Evolutionary conservation across 2,888 invertebrate genomes (phyloP).

Genomic region (Dryocosmus kuriphilus): DNA sequence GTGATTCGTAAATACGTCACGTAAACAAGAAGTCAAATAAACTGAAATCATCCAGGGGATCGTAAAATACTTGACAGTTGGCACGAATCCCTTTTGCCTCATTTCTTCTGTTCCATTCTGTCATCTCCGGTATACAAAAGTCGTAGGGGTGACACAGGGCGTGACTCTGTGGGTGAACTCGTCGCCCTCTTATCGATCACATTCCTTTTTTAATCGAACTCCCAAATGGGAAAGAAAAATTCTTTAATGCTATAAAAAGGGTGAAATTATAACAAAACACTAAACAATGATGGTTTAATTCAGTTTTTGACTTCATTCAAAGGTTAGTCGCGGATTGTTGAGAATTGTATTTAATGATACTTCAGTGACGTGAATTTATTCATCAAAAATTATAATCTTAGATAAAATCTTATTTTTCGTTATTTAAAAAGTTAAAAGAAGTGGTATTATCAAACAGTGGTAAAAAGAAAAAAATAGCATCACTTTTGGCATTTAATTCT

Average conservation of each 20-base stretch:
- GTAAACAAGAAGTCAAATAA: conserved; percentile 15
- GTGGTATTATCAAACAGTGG: too few species aligned
- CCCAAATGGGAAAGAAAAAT: not conserved
- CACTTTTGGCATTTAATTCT: not conserved
- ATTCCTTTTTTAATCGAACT: conserved; percentile 22
- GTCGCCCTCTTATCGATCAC: conserved; percentile 6
- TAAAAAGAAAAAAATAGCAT: not conserved
- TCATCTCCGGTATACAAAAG: conserved; percentile 22
- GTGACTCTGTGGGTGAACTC: not conserved
- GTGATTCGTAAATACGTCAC: conserved; percentile 20
- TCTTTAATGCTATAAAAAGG: not conserved
- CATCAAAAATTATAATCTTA: too few species aligned
- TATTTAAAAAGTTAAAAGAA: too few species aligned
- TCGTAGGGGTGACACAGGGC: conserved; percentile 6
- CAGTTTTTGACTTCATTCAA: too few species aligned
- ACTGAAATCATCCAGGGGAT: conserved; percentile 4
- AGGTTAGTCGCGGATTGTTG: too few species aligned
- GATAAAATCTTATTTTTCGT: too few species aligned
- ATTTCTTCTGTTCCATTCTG: conserved; percentile 16
- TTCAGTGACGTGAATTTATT: too few species aligned
- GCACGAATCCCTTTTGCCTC: conserved; percentile 16
- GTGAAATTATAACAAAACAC: too few species aligned
- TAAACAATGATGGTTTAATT: too few species aligned
- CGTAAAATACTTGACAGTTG: conserved; percentile 28
- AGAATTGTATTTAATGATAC: too few species aligned